Base-by-base conservation (phyloP, 2,797 vertebrate genomes). In the Synanceia verrucosa region DNA sequence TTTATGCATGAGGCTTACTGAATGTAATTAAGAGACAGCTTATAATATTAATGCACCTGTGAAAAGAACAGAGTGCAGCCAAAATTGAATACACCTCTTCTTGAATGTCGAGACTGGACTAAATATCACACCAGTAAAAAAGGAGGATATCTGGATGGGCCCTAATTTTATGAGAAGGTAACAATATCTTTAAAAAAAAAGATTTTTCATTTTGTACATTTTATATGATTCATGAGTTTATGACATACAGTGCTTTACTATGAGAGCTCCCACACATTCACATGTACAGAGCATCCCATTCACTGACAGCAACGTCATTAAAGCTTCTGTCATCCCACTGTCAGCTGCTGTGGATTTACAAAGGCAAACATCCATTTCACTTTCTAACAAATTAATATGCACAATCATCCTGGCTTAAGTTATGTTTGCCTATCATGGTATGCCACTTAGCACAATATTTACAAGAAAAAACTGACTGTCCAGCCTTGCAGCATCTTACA, bases 361-460 rank as follows among this genome's bases (percentile, higher is more conserved):
- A 79, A 77, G 18, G 24, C 41, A 73, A 71, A 73, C 19, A 50
- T 57, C 51, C 76, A 28, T 37, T 68, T 73, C 59, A 36, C 44
- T 66, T 62, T 55, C 61, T n/a, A 2, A 11, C 4, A 0, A 78
- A 83, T 82, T 61, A 70, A 79, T 70, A 73, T 36, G 41, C 48
- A 51, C 72, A 77, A 73, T 80, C 70, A 81, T 50, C 36, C 37
- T 23, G 68, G 47, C 70, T 62, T 75, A 66, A 29, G 47, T 31
- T 74, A 51, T 79, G 73, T 79, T 82, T 81, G 71, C 75, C 56
- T 73, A 46, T 62, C 24, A 18, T 59, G 65, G 77, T 74, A 62
- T 65, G 33, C 63, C 71, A 79, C 70, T 61, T 60, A 70, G 28
- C 36, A 63, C 50, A 80, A 78, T 81, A 79, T 82, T 77, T 82